Evolutionary conservation across 2,888 invertebrate species (phyloP).

Genomic region (Erebia ligea): DNA sequence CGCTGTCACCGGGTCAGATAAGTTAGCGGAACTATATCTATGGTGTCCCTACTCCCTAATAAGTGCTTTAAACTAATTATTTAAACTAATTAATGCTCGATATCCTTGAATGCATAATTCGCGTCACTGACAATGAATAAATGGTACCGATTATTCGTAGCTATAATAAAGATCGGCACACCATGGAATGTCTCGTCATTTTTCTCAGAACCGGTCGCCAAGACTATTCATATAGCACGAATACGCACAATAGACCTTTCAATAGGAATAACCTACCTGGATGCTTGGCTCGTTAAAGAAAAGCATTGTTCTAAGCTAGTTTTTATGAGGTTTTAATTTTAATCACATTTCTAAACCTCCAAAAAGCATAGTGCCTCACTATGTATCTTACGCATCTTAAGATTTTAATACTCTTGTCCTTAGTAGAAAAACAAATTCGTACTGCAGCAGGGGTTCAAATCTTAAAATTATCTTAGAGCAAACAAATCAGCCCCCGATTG

Average conservation of each 20-base stretch:
- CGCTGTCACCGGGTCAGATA: neutral
- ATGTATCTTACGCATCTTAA: neutral
- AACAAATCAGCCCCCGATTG: no score
- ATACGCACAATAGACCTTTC: conserved; percentile 61
- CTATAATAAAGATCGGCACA: conserved; percentile 25
- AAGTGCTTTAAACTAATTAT: neutral
- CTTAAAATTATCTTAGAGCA: no score
- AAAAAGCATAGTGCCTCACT: neutral
- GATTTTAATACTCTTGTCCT: neutral
- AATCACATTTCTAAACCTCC: neutral
- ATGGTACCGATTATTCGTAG: conserved; percentile 8
- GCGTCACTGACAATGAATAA: conserved; percentile 13
- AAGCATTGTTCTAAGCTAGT: conserved; percentile 35
- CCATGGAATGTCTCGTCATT: conserved; percentile 65
- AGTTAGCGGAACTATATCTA: neutral
- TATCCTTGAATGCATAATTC: neutral
- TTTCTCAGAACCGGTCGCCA: conserved; percentile 72
- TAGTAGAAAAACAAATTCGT: no score
- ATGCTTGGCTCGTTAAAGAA: conserved; percentile 36
- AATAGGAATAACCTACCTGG: conserved; percentile 52
- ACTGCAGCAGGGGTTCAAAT: no score
- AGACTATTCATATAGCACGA: conserved; percentile 55
- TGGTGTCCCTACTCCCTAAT: no score
- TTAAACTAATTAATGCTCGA: no score
- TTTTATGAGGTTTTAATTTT: neutral